Base-by-base conservation (phyloP, 1,140 invertebrate species). In the Ctenoplectra terminalis region DNA sequence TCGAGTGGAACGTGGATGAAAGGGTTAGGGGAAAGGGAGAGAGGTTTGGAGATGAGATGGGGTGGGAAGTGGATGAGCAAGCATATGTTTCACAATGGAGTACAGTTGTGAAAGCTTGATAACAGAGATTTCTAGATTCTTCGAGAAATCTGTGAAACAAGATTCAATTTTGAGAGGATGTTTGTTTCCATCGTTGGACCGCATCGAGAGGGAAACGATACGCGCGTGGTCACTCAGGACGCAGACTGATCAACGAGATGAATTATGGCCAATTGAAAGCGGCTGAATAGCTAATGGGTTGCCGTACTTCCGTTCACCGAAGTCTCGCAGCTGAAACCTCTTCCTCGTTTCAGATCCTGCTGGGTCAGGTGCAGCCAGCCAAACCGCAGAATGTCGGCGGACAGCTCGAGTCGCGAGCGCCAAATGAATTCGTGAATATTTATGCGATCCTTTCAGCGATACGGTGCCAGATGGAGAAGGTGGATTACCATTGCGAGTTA, bases 181-280 rank as follows among this genome's bases (percentile, higher is more conserved):
- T 75, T 75, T 29, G 60, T 64, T 40, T 40, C 1, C 23, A 11
- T 46, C n/a, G n/a, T 23, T 2, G 23, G 13, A 17, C 31, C 26
- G 40, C 15, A 23, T 23, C 61, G 73, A 76, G 54, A 76, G 60
- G 73, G 61, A 76, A 46, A 43, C 31, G 50, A 50, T 64, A 64
- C 23, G 48, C n/a, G 1, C 50, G 17, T 52, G 54, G 26, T 43
- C 11, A 11, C 31, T 29, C 34, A 40, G 43, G 34, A 43, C 40
- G n/a, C 64, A 72, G 50, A 43, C 58, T 67, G 70, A 84, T 84
- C 75, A 85, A 66, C 76, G 8, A 48, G 26, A 82, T 85, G 71
- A 85, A 76, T 81, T 71, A 86, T 56, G 58, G 50, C 8, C 69
- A n/a, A 75, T 80, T 66, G 46, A 70, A 60, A 70, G 31, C 54